Evolutionary conservation across 2,113 vertebrate genomes (phyloP).

Genomic region (Erythrocercus mccallii): DNA sequence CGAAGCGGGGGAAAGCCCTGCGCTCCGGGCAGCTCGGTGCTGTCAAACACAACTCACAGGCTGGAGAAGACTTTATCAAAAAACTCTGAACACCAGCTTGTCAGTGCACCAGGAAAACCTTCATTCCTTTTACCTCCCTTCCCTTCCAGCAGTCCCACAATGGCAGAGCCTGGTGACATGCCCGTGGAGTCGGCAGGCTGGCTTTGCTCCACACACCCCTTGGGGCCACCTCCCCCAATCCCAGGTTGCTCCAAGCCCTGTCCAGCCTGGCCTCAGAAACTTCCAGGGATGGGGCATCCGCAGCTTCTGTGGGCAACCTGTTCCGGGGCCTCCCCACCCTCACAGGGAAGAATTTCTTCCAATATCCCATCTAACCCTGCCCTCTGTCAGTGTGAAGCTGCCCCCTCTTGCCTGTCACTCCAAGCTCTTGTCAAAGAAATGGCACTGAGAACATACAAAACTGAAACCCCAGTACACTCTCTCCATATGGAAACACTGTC

Average conservation of each 20-base stretch:
- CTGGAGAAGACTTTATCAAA: neutral
- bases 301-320: neutral
- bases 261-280: neutral
- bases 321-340: neutral
- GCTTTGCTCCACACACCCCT: neutral
- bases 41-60: neutral
- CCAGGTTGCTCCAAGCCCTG: neutral
- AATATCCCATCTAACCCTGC: neutral
- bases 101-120: neutral
- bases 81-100: accelerated
- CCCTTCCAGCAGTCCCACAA: neutral
- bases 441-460: neutral
- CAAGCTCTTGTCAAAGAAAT: neutral
- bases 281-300: neutral
- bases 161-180: neutral
- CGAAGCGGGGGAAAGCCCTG: neutral
- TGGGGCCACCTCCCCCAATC: neutral
- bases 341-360: neutral
- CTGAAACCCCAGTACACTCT: neutral
- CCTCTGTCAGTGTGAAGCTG: neutral
- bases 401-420: neutral
- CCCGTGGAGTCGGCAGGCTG: neutral
- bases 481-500: accelerated
- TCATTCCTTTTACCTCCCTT: too few species aligned
- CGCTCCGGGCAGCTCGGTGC: accelerated